Evolutionary conservation across 2,113 vertebrate genomes (phyloP).

Genomic region (Taxidea taxus): DNA sequence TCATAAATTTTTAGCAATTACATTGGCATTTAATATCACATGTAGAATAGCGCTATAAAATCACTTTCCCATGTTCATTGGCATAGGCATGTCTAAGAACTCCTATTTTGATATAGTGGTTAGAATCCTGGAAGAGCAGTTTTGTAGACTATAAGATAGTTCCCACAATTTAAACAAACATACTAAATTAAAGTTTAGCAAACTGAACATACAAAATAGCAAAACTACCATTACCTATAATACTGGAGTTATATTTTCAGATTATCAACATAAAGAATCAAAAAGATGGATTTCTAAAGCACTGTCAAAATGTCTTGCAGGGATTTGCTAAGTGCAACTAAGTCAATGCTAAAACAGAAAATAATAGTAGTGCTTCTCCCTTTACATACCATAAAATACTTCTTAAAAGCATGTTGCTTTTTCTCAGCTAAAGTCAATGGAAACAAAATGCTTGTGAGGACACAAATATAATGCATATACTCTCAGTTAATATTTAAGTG

Average conservation of each 20-base stretch:
- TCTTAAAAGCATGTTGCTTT: neutral
- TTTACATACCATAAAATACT: slow-evolving; percentile 12
- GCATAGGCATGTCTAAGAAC: neutral
- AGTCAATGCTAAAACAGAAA: slow-evolving; percentile 27
- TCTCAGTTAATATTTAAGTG: neutral
- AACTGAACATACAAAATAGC: slow-evolving; percentile 19
- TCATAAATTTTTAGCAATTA: slow-evolving; percentile 41
- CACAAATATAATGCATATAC: neutral
- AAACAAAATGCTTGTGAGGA: neutral
- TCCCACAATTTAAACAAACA: slow-evolving; percentile 29
- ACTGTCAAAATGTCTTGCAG: neutral
- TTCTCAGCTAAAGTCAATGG: slow-evolving; percentile 5
- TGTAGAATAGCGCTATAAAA: slow-evolving; percentile 24
- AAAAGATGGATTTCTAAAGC: slow-evolving; percentile 11
- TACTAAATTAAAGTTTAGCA: slow-evolving; percentile 12
- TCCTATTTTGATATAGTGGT: slow-evolving; percentile 33
- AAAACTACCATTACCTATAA: neutral
- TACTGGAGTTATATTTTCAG: slow-evolving; percentile 3
- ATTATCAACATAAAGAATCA: neutral
- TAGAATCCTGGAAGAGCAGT: neutral
- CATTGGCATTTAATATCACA: slow-evolving; percentile 3
- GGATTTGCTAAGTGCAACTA: neutral
- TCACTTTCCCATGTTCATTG: neutral
- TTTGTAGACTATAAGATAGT: slow-evolving; percentile 36
- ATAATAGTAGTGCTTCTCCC: neutral